Evolutionary conservation across 2,888 invertebrate genomes (phyloP).

Genomic region (Sesia bembeciformis): DNA sequence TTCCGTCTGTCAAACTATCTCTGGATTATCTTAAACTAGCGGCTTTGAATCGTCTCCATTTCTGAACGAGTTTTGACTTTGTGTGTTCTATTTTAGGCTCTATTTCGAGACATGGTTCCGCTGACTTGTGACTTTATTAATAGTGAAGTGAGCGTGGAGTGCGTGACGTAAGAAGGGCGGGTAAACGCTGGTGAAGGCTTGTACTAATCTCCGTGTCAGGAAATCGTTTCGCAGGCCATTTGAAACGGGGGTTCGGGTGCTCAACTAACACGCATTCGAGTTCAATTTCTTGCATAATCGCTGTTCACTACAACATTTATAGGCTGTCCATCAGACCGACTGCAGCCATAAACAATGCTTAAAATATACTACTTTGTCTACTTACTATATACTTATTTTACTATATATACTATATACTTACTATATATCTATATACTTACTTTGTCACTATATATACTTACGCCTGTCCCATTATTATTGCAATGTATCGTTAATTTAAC

Average conservation of each 20-base stretch:
- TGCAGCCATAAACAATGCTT: conserved; percentile 1
- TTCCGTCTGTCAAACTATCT: conserved; percentile 69
- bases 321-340: conserved; percentile 36
- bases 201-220: conserved; percentile 75
- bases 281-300: conserved; percentile 62
- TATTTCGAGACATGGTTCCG: conserved; percentile 27
- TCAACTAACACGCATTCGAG: conserved; percentile 64
- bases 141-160: conserved; percentile 44
- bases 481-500: not conserved
- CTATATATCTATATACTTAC: not conserved
- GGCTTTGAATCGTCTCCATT: conserved; percentile 13
- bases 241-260: conserved; percentile 57
- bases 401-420: no score
- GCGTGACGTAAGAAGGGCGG: conserved; percentile 73
- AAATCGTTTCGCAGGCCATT: conserved; percentile 74
- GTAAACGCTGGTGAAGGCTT: conserved; percentile 68
- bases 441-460: not conserved
- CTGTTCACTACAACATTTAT: conserved; percentile 45
- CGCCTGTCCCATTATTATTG: not conserved
- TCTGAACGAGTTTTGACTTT: conserved; percentile 33
- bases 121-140: conserved; percentile 45
- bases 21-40: conserved; percentile 33
- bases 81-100: conserved; percentile 28
- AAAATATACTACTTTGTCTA: no score
- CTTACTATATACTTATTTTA: no score